Conservation (phyloP, 2,888 invertebrate species). For the Escarpia spicata region DNA sequence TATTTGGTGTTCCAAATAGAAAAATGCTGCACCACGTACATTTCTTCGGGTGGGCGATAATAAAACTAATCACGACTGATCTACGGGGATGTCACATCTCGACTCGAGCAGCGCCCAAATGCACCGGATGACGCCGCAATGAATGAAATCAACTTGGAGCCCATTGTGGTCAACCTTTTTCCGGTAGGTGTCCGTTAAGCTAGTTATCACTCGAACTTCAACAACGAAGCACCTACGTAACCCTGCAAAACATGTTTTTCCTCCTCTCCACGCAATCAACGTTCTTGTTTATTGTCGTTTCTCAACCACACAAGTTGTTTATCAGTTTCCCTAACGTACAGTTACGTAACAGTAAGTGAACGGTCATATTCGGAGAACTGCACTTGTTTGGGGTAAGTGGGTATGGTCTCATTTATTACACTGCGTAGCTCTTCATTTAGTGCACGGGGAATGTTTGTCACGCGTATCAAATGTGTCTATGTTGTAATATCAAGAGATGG, state of each 20-base stretch:
- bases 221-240: background rate
- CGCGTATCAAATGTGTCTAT: background rate
- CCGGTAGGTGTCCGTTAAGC: slow-evolving; percentile 1
- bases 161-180: background rate
- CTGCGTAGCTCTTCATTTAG: background rate
- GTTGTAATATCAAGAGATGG: too few relatives aligned
- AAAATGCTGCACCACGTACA: background rate
- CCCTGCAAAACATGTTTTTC: background rate
- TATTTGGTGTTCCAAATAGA: background rate
- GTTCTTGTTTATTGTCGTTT: background rate
- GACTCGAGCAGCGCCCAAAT: background rate
- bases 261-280: background rate
- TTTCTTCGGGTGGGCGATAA: background rate
- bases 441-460: background rate
- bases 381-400: background rate
- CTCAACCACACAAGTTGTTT: background rate
- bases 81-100: background rate
- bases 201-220: slow-evolving; percentile 7
- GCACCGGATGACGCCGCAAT: slow-evolving; percentile 4
- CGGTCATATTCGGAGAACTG: slow-evolving; percentile 3
- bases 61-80: background rate
- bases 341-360: background rate
- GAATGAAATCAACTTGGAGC: background rate
- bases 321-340: background rate
- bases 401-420: background rate